phyloP scores from a whole-genome alignment of 2,113 vertebrate genomes.

The Saccopteryx bilineata region DNA sequence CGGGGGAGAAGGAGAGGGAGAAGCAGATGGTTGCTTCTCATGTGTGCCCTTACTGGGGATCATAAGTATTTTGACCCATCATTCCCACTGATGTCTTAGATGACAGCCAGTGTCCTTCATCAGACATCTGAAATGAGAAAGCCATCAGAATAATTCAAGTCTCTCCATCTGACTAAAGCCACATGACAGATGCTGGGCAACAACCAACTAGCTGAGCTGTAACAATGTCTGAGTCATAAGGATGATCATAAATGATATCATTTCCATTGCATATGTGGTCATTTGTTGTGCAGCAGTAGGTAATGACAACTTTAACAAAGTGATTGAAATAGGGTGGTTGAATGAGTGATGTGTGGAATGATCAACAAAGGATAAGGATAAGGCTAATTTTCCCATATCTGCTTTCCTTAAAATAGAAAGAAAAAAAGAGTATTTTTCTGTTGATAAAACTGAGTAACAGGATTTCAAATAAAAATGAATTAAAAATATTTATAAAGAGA shows the following conservation, averaged over 20 bases:
- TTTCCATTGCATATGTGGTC: not conserved
- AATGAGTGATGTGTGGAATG: not conserved
- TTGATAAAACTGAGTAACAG: not conserved
- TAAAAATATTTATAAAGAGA: not conserved
- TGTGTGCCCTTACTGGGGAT: too few species aligned
- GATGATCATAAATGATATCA: not conserved
- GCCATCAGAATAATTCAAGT: not conserved
- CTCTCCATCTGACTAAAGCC: not conserved
- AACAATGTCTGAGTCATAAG: not conserved
- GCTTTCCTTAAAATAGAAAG: not conserved
- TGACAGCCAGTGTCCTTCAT: not conserved
- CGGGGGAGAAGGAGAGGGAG: too few species aligned
- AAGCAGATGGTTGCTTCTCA: too few species aligned
- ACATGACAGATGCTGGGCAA: not conserved
- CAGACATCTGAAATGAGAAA: not conserved
- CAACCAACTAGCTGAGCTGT: not conserved
- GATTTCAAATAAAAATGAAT: constrained; percentile 41
- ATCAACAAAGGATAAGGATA: not conserved
- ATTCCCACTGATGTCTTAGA: not conserved
- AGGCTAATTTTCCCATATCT: not conserved
- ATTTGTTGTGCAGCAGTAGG: not conserved
- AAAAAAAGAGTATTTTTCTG: not conserved
- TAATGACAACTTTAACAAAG: not conserved
- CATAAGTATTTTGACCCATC: not conserved
- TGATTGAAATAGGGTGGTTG: not conserved